Evolutionary conservation across 2,113 vertebrate species (phyloP).

Genomic region (Gnathonemus echidnorhynchus): DNA sequence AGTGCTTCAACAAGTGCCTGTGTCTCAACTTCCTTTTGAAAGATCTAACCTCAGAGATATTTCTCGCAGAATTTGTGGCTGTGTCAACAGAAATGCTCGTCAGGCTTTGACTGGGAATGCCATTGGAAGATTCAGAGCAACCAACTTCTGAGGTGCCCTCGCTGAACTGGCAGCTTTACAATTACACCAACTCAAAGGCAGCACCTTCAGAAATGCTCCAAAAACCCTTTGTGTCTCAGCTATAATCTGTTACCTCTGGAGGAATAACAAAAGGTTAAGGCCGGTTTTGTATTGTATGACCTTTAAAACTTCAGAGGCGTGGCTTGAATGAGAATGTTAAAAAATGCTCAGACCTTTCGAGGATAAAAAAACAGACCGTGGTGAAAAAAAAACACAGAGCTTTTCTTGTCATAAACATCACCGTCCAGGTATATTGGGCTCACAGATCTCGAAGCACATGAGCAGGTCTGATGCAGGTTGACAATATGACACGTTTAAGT

Average conservation of each 20-base stretch:
- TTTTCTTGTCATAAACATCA: neutral
- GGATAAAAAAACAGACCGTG: neutral
- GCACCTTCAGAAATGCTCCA: neutral
- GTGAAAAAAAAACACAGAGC: neutral
- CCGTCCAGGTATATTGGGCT: neutral
- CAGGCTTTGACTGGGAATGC: neutral
- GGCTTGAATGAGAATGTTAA: neutral
- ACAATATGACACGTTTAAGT: neutral
- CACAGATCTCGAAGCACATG: neutral
- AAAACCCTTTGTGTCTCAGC: constrained; percentile 1
- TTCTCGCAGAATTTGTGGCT: neutral
- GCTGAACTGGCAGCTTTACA: neutral
- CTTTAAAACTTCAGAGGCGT: constrained; percentile 11
- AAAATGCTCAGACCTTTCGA: constrained; percentile 3
- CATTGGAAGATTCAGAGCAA: neutral
- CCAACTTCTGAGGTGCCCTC: neutral
- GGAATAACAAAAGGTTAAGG: constrained; percentile 17
- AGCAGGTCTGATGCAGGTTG: neutral
- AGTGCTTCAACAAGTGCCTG: neutral
- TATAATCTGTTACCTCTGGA: constrained; percentile 17
- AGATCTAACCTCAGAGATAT: neutral
- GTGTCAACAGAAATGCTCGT: neutral
- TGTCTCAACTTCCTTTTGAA: neutral
- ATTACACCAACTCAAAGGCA: neutral
- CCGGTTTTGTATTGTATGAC: constrained; percentile 13